Evolutionary conservation across 2,113 vertebrate species (phyloP).

Genomic region (Thalassoma bifasciatum): DNA sequence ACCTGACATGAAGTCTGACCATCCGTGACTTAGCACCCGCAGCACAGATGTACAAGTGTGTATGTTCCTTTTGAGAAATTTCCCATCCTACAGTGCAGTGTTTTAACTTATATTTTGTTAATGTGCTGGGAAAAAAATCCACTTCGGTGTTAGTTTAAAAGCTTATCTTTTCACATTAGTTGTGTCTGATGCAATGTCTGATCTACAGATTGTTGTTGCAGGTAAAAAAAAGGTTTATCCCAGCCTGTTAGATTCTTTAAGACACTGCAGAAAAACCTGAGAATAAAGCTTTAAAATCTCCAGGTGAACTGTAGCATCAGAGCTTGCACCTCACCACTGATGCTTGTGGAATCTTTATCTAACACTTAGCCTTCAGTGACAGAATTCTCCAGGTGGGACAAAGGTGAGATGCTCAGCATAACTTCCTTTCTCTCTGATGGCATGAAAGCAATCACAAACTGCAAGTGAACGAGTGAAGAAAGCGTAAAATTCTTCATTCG

Average conservation of each 20-base stretch:
- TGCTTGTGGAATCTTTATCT: slow-evolving; percentile 22
- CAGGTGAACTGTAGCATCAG: slow-evolving; percentile 1
- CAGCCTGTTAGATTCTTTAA: neutral
- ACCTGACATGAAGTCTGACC: no score
- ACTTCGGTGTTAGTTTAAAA: no score
- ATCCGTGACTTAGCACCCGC: no score
- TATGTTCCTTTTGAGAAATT: no score
- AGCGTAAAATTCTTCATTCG: slow-evolving; percentile 37
- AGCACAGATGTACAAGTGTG: no score
- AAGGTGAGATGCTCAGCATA: slow-evolving; percentile 37
- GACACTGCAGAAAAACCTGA: neutral
- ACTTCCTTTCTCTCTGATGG: slow-evolving; percentile 53
- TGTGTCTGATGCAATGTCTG: no score
- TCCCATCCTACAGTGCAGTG: no score
- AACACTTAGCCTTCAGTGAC: no score
- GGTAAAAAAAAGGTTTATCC: neutral
- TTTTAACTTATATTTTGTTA: no score
- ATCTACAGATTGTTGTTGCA: no score
- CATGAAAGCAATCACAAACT: slow-evolving; percentile 46
- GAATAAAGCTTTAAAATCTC: slow-evolving; percentile 3
- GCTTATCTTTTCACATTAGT: no score
- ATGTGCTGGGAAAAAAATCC: no score
- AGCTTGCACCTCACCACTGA: slow-evolving; percentile 32
- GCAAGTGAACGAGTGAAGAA: slow-evolving; percentile 1
- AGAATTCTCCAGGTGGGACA: neutral